Conservation (phyloP, 23 tunicate genomes). For the Diplosoma virens region DNA sequence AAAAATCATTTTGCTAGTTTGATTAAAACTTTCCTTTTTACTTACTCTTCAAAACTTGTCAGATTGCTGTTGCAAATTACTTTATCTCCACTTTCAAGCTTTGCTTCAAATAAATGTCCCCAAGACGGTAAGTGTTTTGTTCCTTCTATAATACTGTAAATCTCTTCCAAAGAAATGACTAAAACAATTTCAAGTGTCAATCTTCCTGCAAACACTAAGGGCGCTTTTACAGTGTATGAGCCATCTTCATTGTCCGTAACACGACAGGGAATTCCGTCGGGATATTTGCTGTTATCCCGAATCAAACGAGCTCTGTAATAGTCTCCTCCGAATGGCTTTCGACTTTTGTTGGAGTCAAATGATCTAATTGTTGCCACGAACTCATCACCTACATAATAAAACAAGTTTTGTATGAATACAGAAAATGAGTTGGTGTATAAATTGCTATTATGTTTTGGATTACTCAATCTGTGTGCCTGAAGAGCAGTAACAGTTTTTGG, state of each 20-base stretch:
- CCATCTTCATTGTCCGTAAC: constrained; percentile 41
- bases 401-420: background rate
- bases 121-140: background rate
- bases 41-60: background rate
- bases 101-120: background rate
- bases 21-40: too few species aligned
- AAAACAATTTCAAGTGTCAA: constrained; percentile 8
- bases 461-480: background rate
- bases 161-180: constrained; percentile 33
- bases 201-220: constrained; percentile 13
- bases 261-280: constrained; percentile 38
- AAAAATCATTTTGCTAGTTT: too few species aligned
- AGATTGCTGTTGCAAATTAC: background rate
- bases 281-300: background rate
- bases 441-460: background rate
- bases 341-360: constrained; percentile 16
- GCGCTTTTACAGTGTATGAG: constrained; percentile 29
- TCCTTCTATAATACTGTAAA: background rate
- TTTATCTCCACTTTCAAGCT: background rate
- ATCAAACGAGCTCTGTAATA: constrained; percentile 29
- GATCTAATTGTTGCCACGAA: constrained; percentile 19
- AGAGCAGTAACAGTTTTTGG: background rate
- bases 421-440: background rate
- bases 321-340: constrained; percentile 47
- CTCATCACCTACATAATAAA: constrained; percentile 10